Percentiles rank a stretch among this genome's conserved stretches.
Conservation (phyloP, 2,888 invertebrate genomes). For the Agonopterix alstromeriana region DNA sequence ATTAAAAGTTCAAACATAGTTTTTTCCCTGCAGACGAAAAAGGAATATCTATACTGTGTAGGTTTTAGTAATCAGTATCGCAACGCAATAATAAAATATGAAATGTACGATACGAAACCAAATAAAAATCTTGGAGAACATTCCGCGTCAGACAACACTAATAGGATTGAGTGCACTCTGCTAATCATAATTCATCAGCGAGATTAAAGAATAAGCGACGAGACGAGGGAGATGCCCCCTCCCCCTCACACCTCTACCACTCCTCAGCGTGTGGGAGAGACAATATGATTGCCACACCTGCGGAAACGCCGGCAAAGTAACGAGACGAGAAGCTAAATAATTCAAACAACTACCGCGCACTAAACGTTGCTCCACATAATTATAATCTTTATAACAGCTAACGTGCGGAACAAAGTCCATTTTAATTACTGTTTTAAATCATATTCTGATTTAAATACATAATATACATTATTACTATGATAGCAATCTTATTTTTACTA, state of each 20-base stretch:
- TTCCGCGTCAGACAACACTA: constrained; percentile 52
- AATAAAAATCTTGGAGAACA: constrained; percentile 47
- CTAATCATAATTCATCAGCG: constrained; percentile 76
- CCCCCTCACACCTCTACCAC: constrained; percentile 13
- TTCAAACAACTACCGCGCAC: constrained; percentile 53
- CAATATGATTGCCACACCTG: constrained; percentile 76
- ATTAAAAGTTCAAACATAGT: too few species aligned
- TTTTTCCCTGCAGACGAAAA: too few species aligned
- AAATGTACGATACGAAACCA: constrained; percentile 14
- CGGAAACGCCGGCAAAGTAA: constrained; percentile 70
- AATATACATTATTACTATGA: not conserved
- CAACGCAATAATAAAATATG: not conserved
- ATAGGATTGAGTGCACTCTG: constrained; percentile 73
- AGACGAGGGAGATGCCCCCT: constrained; percentile 33
- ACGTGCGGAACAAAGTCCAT: constrained; percentile 6
- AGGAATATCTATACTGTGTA: too few species aligned
- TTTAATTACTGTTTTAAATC: not conserved
- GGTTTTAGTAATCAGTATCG: too few species aligned
- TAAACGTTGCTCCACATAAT: constrained; percentile 40
- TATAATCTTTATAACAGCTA: constrained; percentile 13
- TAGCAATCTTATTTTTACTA: not conserved
- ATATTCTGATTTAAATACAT: constrained; percentile 3
- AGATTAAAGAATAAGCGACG: constrained; percentile 72
- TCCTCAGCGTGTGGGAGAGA: constrained; percentile 45
- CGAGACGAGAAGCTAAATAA: constrained; percentile 71